Percentiles rank a stretch among this genome's conserved stretches.
Conservation (phyloP, 2,113 vertebrate genomes). For the Paraplagusia blochii region DNA sequence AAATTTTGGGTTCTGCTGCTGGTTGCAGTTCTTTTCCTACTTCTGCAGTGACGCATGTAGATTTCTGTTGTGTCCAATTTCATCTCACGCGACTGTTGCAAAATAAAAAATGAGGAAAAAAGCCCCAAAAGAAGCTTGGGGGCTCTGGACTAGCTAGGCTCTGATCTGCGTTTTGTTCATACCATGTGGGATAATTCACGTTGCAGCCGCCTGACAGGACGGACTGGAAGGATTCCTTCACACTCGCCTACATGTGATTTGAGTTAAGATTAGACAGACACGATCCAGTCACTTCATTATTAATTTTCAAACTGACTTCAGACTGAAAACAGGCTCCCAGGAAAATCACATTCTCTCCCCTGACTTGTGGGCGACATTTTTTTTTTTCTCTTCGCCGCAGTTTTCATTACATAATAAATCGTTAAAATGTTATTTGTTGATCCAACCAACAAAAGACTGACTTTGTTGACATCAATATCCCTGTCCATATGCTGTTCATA, state of each 20-base stretch:
- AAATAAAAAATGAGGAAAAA: neutral
- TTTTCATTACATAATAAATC: too few species aligned
- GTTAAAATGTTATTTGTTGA: too few species aligned
- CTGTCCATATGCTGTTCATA: too few species aligned
- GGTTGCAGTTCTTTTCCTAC: constrained; percentile 10
- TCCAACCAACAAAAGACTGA: too few species aligned
- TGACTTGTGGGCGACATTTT: too few species aligned
- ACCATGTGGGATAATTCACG: neutral
- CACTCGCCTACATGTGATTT: neutral
- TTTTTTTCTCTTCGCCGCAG: too few species aligned
- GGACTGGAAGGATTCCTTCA: neutral
- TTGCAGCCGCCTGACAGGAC: neutral
- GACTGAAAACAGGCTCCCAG: neutral
- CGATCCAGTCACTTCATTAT: neutral
- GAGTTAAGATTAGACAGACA: constrained; percentile 7
- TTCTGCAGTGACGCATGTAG: neutral
- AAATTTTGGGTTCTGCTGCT: constrained; percentile 12
- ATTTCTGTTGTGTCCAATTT: constrained; percentile 12
- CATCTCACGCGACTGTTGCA: neutral
- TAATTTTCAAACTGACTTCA: neutral
- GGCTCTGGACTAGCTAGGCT: neutral
- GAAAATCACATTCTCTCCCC: too few species aligned
- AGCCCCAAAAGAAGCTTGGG: neutral
- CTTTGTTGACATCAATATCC: too few species aligned
- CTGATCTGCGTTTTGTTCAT: too few species aligned